These are phyloP conservation scores for Heliopora coerulea DNA, from an alignment of 92 coral and sea anemone genomes.

Conservation along the genomic window DNA sequence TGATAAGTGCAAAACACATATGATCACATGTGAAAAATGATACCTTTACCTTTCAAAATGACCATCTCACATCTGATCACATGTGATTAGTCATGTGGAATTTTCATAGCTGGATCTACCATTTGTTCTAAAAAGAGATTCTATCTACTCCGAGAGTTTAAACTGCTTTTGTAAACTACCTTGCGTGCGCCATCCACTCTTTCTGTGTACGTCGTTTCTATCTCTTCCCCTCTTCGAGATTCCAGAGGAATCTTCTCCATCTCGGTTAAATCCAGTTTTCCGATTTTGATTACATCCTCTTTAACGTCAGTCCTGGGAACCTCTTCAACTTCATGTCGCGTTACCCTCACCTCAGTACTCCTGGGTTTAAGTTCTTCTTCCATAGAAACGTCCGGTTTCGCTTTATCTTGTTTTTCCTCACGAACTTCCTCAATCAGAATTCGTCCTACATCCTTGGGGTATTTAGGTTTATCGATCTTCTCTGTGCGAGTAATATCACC, in stretches of 20 bases:
- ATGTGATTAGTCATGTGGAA: too few relatives aligned
- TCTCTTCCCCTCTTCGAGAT: not conserved
- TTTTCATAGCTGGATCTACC: too few relatives aligned
- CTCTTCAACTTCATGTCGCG: not conserved
- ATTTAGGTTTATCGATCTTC: not conserved
- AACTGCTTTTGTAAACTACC: not conserved
- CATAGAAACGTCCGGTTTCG: not conserved
- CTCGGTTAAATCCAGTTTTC: constrained; percentile 14
- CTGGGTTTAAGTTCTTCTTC: constrained; percentile 15
- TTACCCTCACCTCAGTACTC: constrained; percentile 6
- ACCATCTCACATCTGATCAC: too few relatives aligned
- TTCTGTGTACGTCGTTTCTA: not conserved
- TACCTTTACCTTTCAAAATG: too few relatives aligned
- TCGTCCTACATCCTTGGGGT: constrained; percentile 10
- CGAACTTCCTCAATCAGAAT: constrained; percentile 38
- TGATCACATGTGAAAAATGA: too few relatives aligned
- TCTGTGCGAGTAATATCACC: not conserved
- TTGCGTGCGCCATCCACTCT: constrained; percentile 1
- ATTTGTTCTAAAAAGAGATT: too few relatives aligned
- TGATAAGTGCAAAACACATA: too few relatives aligned
- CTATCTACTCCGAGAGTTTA: too few relatives aligned
- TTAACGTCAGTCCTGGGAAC: constrained; percentile 1
- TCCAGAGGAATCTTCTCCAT: constrained; percentile 12
- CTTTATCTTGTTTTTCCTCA: constrained; percentile 9
- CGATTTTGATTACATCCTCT: constrained; percentile 16